Evolutionary conservation across 1,140 invertebrate genomes (phyloP), one percentile per base, ranked within the genome.

Genomic region (Pogonus chalceus): DNA sequence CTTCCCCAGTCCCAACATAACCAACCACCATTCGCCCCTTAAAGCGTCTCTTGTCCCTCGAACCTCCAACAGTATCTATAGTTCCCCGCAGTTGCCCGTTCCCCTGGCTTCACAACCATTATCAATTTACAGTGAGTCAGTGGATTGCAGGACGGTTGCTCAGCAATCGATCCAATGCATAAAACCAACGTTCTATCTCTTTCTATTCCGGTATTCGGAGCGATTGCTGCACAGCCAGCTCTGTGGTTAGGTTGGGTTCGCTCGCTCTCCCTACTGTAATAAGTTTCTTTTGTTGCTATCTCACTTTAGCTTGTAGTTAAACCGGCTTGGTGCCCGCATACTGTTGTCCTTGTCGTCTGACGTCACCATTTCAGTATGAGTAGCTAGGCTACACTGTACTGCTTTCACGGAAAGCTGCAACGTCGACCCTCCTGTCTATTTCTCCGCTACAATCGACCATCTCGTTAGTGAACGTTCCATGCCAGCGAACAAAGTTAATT

Each of bases 51-150:
- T 16, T 43, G 18, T 43, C 18, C 37, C n/a, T n/a, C n/a, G n/a
- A n/a, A n/a, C n/a, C n/a, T n/a, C n/a, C n/a, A n/a, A n/a, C n/a
- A n/a, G n/a, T n/a, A n/a, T n/a, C n/a, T n/a, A n/a, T n/a, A n/a
- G n/a, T n/a, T n/a, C n/a, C n/a, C n/a, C n/a, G n/a, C n/a, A n/a
- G n/a, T n/a, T n/a, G n/a, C n/a, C n/a, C n/a, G n/a, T n/a, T n/a
- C n/a, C n/a, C n/a, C n/a, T n/a, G n/a, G n/a, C n/a, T n/a, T n/a
- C n/a, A n/a, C n/a, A n/a, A n/a, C n/a, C 37, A 69, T 69, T 69
- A 69, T 69, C 68, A 70, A 70, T 70, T 43, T 70, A 70, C 67
- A 67, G 67, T 70, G 68, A 70, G 66, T 70, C 68, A 70, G 67
- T 65, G 66, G 66, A 66, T 62, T 65, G 60, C 59, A 58, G 61